phyloP scores from a whole-genome alignment of 2,888 invertebrate genomes.

The Xylota segnis region DNA sequence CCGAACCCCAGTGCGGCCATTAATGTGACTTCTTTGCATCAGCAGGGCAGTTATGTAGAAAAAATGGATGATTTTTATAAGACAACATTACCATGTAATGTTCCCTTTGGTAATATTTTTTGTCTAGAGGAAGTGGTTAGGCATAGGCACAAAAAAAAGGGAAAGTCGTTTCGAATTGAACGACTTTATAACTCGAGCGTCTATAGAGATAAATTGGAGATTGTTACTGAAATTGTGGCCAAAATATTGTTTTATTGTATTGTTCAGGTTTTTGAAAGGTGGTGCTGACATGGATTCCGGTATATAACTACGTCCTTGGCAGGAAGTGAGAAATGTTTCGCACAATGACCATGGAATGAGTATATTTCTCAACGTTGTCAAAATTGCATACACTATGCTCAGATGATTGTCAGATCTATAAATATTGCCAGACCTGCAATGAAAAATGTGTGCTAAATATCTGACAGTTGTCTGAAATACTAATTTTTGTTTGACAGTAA shows the following conservation, averaged over 20 bases:
- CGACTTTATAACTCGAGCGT: conserved; percentile 1
- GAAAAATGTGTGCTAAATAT: too few species aligned
- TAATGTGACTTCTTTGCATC: conserved; percentile 42
- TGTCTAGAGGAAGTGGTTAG: conserved; percentile 33
- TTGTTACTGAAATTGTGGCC: background rate
- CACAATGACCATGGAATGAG: too few species aligned
- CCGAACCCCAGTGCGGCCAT: conserved; percentile 23
- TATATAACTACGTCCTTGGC: too few species aligned
- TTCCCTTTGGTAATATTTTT: conserved; percentile 34
- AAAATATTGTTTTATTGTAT: background rate
- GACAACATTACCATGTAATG: conserved; percentile 31
- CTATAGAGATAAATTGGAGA: background rate
- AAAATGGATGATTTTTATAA: conserved; percentile 34
- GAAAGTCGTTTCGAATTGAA: conserved; percentile 18
- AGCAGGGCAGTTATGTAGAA: conserved; percentile 22
- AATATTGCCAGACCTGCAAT: too few species aligned
- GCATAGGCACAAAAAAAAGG: background rate
- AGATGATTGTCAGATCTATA: too few species aligned
- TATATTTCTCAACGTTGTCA: too few species aligned
- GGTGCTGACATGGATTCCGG: background rate
- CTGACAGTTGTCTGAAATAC: too few species aligned
- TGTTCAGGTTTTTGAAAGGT: background rate
- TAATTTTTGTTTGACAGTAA: too few species aligned
- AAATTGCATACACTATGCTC: too few species aligned
- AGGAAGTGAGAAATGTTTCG: too few species aligned